These are phyloP conservation scores for Lerema accius DNA, from an alignment of 1,140 invertebrate species.

Conservation along the genomic window DNA sequence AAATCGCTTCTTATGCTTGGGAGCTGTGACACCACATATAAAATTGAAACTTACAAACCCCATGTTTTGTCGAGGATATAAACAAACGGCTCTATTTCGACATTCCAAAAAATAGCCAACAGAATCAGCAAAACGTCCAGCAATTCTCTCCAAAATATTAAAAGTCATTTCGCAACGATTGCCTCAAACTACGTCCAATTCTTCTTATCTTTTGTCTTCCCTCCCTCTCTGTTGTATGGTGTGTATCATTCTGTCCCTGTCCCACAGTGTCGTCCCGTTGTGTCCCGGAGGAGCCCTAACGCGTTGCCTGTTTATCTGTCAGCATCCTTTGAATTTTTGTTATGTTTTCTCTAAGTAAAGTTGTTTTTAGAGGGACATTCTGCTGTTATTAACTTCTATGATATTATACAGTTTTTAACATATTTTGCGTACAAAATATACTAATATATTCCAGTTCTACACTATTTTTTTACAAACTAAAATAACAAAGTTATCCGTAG, in stretches of 20 bases:
- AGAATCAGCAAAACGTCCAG: too few relatives aligned
- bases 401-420: background rate
- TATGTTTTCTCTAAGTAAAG: constrained; percentile 23
- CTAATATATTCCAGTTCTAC: too few relatives aligned
- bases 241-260: background rate
- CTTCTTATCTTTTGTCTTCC: constrained; percentile 10
- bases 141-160: constrained; percentile 16
- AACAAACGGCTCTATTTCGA: too few relatives aligned
- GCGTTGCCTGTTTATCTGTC: constrained; percentile 25
- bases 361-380: constrained; percentile 1
- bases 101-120: too few relatives aligned
- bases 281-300: constrained; percentile 19
- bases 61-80: too few relatives aligned
- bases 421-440: too few relatives aligned
- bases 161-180: constrained; percentile 18
- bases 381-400: background rate
- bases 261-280: constrained; percentile 4
- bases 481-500: too few relatives aligned
- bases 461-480: too few relatives aligned
- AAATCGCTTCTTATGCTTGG: too few relatives aligned
- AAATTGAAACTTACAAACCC: too few relatives aligned
- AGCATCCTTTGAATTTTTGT: constrained; percentile 30
- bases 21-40: too few relatives aligned
- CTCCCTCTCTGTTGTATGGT: background rate
- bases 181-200: constrained; percentile 19